phyloP scores from a whole-genome alignment of 2,888 invertebrate genomes.

The Hyposoter didymator region DNA sequence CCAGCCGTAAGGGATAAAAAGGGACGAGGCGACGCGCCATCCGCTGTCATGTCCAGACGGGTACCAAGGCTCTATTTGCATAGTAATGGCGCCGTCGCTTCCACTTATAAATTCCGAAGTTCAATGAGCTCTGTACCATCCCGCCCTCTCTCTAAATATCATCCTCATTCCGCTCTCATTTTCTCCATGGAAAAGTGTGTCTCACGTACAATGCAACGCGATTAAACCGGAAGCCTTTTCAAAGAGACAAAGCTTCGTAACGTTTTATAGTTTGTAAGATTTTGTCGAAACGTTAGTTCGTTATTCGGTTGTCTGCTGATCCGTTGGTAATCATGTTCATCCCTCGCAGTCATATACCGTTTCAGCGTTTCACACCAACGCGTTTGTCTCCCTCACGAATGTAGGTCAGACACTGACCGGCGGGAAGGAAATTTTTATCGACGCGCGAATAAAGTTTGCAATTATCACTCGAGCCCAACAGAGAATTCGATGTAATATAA shows the following conservation, averaged over 20 bases:
- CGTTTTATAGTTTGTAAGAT: conserved; percentile 16
- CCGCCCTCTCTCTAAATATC: conserved; percentile 59
- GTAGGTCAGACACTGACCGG: not conserved
- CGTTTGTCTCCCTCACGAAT: not conserved
- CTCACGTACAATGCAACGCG: not conserved
- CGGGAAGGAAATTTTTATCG: not conserved
- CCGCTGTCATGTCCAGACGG: conserved; percentile 62
- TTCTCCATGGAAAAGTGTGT: not conserved
- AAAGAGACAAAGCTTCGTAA: conserved; percentile 7
- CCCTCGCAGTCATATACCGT: not conserved
- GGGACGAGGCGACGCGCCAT: conserved; percentile 65
- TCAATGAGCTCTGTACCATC: conserved; percentile 64
- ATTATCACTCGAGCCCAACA: not conserved
- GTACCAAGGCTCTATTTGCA: conserved; percentile 81
- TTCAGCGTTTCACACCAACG: not conserved
- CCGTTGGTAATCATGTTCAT: not conserved
- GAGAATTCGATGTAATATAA: not conserved
- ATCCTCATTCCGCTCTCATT: conserved; percentile 20
- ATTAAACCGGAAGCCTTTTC: not conserved
- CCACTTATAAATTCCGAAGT: conserved; percentile 75
- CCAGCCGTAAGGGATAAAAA: conserved; percentile 74
- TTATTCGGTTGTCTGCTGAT: not conserved
- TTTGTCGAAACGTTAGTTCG: not conserved
- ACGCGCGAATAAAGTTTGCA: not conserved
- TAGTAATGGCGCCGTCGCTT: conserved; percentile 81